Percentiles rank a stretch among this genome's conserved stretches.
phyloP scores from a whole-genome alignment of 2,797 vertebrate genomes.

The Micropoecilia bifurca region DNA sequence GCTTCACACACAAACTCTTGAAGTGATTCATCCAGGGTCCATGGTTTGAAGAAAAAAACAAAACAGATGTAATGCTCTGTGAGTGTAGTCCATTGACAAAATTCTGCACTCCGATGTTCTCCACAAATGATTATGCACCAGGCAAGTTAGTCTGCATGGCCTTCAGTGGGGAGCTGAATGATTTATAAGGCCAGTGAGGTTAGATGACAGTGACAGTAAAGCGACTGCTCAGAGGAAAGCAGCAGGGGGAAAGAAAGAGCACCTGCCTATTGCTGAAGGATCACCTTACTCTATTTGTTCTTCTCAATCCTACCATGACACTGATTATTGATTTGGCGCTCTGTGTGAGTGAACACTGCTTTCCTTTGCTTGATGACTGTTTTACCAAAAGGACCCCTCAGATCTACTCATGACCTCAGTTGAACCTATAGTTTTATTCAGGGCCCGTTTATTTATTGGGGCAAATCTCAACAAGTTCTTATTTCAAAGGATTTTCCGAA shows the following conservation, averaged over 20 bases:
- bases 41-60: slow-evolving; percentile 13
- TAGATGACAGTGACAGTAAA: slow-evolving; percentile 70
- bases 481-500: background rate
- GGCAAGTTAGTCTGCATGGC: slow-evolving; percentile 50
- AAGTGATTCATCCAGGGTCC: slow-evolving; percentile 17
- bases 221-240: slow-evolving; percentile 28
- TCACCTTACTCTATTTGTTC: slow-evolving; percentile 75
- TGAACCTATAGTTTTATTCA: background rate
- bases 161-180: slow-evolving; percentile 76
- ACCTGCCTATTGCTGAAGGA: slow-evolving; percentile 46
- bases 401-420: background rate
- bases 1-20: background rate
- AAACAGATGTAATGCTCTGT: slow-evolving; percentile 4
- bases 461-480: background rate
- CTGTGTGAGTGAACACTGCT: slow-evolving; percentile 40
- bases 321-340: slow-evolving; percentile 78
- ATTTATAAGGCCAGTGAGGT: slow-evolving; percentile 76
- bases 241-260: slow-evolving; percentile 37
- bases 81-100: slow-evolving; percentile 2
- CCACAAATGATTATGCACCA: slow-evolving; percentile 16
- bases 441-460: background rate
- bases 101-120: slow-evolving; percentile 3
- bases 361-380: slow-evolving; percentile 62
- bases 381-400: slow-evolving; percentile 1
- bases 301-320: slow-evolving; percentile 63